A percentile compares a stretch with the other conserved stretches of the same genome.
phyloP scores from a whole-genome alignment of 2,888 invertebrate species.

The Tetranychus piercei region DNA sequence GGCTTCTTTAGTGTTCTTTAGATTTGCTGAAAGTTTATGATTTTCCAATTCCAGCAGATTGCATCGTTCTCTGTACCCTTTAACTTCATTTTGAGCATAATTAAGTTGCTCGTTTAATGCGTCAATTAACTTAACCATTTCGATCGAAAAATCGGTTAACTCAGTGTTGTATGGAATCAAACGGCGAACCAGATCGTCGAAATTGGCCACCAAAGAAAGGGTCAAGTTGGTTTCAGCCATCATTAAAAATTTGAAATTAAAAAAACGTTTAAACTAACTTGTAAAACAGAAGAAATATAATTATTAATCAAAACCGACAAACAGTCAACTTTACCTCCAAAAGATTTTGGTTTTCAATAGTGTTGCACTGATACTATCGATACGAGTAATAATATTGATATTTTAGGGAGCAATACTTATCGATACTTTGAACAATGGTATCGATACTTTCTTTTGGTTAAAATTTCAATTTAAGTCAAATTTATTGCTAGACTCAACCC shows the following conservation, averaged over 20 bases:
- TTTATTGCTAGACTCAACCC: too few species aligned
- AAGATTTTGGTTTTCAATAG: too few species aligned
- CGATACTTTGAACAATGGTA: too few species aligned
- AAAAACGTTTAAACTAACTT: neutral
- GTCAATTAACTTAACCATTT: slow-evolving; percentile 4
- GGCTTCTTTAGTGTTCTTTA: slow-evolving; percentile 13
- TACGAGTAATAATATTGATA: too few species aligned
- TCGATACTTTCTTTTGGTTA: too few species aligned
- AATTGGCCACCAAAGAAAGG: slow-evolving; percentile 32
- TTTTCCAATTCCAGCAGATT: slow-evolving; percentile 44
- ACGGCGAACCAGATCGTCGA: slow-evolving; percentile 35
- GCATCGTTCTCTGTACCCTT: neutral
- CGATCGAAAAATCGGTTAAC: neutral
- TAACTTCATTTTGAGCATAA: slow-evolving; percentile 7
- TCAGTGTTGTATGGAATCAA: slow-evolving; percentile 7
- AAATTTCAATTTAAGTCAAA: too few species aligned
- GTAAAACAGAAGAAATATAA: too few species aligned
- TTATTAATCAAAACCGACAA: too few species aligned
- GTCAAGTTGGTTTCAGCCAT: neutral
- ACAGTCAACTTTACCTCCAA: too few species aligned
- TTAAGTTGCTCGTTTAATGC: slow-evolving; percentile 4
- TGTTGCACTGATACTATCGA: too few species aligned
- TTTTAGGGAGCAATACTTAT: too few species aligned
- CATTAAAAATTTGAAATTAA: neutral
- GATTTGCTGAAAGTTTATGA: slow-evolving; percentile 30